Conservation (phyloP, 2,888 invertebrate species). For the Bombylius major region DNA sequence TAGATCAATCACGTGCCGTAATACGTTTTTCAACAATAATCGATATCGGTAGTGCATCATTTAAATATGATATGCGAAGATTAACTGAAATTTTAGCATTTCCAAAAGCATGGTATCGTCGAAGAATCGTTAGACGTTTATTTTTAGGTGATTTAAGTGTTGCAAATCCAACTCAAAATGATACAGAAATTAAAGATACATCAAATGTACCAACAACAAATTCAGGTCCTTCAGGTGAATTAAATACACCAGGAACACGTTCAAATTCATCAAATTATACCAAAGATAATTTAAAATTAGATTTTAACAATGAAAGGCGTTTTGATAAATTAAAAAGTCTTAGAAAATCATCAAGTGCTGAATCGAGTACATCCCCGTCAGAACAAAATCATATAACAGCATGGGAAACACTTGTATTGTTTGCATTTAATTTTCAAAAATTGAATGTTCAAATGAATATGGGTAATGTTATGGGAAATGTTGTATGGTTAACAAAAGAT, state of each 20-base stretch:
- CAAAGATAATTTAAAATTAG: slow-evolving; percentile 45
- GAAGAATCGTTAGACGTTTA: slow-evolving; percentile 81
- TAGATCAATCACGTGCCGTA: slow-evolving; percentile 68
- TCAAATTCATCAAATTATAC: slow-evolving; percentile 25
- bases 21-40: slow-evolving; percentile 88
- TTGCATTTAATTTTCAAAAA: slow-evolving; percentile 90
- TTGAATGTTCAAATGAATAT: slow-evolving; percentile 98
- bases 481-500: slow-evolving; percentile 88
- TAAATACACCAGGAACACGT: not conserved
- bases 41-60: slow-evolving; percentile 90
- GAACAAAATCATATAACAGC: slow-evolving; percentile 57
- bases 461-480: slow-evolving; percentile 99
- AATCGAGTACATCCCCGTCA: slow-evolving; percentile 43
- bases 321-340: slow-evolving; percentile 39
- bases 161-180: not conserved
- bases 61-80: slow-evolving; percentile 97
- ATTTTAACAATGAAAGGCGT: slow-evolving; percentile 39
- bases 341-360: slow-evolving; percentile 45
- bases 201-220: slow-evolving; percentile 12
- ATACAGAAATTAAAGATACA: slow-evolving; percentile 23
- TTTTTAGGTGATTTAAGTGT: slow-evolving; percentile 87
- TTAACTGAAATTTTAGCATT: slow-evolving; percentile 94
- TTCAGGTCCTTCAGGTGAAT: slow-evolving; percentile 8
- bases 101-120: slow-evolving; percentile 96
- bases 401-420: slow-evolving; percentile 93